Conservation (phyloP, 53 echinoderm and acorn worm species). For the Luidia sarsii region DNA sequence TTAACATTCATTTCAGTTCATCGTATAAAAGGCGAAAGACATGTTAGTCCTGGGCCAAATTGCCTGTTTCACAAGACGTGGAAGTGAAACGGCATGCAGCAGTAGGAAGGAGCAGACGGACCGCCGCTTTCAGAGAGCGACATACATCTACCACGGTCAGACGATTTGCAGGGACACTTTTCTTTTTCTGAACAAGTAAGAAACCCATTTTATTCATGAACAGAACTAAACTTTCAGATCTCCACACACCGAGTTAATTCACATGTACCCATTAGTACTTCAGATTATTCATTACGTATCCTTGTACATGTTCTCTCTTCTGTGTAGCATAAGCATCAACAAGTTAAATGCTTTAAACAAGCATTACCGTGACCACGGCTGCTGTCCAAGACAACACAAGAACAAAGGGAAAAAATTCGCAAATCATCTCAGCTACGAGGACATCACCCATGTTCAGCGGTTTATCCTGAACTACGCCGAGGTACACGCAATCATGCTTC, state of each 20-base stretch:
- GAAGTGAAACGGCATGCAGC: not conserved
- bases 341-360: not conserved
- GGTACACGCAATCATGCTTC: slow-evolving; percentile 12
- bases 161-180: slow-evolving; percentile 1
- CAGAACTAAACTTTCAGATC: too few relatives aligned
- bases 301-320: too few relatives aligned
- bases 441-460: not conserved
- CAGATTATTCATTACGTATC: too few relatives aligned
- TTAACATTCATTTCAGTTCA: too few relatives aligned
- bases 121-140: not conserved
- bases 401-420: not conserved
- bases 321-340: not conserved
- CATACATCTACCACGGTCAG: slow-evolving; percentile 5
- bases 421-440: not conserved
- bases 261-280: too few relatives aligned
- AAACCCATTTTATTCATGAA: not conserved
- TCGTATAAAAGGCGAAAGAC: slow-evolving; percentile 11
- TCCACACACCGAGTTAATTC: too few relatives aligned
- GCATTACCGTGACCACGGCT: not conserved
- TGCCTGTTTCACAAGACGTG: too few relatives aligned
- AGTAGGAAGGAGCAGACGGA: not conserved
- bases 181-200: slow-evolving; percentile 22
- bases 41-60: slow-evolving; percentile 31
- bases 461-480: slow-evolving; percentile 30
- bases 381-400: not conserved